These are phyloP conservation scores for Stictonetta naevosa DNA, from an alignment of 2,113 vertebrate species.

Conservation along the genomic window DNA sequence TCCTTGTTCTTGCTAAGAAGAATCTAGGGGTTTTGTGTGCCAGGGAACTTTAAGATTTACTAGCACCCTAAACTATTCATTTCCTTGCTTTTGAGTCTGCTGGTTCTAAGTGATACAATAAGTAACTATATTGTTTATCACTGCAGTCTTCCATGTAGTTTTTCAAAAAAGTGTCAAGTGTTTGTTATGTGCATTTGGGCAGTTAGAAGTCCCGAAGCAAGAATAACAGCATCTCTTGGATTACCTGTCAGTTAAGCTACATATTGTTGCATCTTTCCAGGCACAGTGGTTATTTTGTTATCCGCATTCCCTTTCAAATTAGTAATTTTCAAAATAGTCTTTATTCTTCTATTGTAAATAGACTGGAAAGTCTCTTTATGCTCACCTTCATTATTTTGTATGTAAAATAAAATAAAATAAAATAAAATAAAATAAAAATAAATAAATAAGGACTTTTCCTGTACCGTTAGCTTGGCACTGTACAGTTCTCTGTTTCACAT, in stretches of 20 bases:
- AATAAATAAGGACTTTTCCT: not conserved
- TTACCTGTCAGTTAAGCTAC: not conserved
- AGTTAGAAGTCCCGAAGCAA: not conserved
- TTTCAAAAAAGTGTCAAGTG: not conserved
- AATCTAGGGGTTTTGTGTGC: not conserved
- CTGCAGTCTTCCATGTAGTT: not conserved
- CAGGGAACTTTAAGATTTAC: not conserved
- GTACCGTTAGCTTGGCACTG: not conserved
- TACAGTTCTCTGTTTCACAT: not conserved
- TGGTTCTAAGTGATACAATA: not conserved
- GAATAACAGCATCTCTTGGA: not conserved
- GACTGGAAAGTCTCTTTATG: not conserved
- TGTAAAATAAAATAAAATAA: not conserved
- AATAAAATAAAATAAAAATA: no score
- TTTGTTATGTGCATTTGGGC: not conserved
- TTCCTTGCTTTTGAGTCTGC: not conserved
- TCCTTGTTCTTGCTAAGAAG: constrained; percentile 2
- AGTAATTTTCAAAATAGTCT: not conserved
- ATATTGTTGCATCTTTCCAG: not conserved
- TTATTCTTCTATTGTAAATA: not conserved
- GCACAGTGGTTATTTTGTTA: not conserved
- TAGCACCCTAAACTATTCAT: not conserved
- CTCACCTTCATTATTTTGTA: not conserved
- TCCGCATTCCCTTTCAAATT: not conserved
- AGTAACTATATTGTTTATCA: not conserved